Conservation (phyloP, 2,888 invertebrate species). For the Campoplex capitator region DNA sequence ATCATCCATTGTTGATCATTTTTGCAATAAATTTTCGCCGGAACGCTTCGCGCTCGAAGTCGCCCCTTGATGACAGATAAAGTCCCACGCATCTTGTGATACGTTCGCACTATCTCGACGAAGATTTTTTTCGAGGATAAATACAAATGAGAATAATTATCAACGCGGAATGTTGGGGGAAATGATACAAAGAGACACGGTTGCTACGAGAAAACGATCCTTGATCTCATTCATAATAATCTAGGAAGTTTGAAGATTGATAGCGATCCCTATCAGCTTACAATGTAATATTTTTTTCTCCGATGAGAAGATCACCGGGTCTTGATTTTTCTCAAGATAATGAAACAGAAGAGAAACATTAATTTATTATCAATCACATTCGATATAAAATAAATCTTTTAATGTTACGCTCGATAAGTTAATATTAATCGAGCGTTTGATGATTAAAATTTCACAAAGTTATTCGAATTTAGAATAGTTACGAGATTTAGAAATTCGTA, state of each 20-base stretch:
- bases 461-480: background rate
- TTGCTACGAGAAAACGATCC: conserved; percentile 46
- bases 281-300: conserved; percentile 30
- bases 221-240: conserved; percentile 48
- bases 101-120: conserved; percentile 20
- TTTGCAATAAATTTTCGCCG: background rate
- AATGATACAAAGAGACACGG: background rate
- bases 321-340: background rate
- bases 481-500: background rate
- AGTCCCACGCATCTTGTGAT: conserved; percentile 7
- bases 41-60: conserved; percentile 11
- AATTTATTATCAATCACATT: conserved; percentile 16
- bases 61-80: conserved; percentile 41
- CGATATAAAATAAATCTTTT: background rate
- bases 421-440: background rate
- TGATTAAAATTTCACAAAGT: background rate
- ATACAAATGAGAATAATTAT: background rate
- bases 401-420: background rate
- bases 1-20: background rate
- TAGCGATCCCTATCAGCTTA: conserved; percentile 32
- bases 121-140: background rate
- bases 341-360: conserved; percentile 7
- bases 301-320: conserved; percentile 14
- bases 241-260: conserved; percentile 28
- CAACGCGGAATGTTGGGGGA: background rate